phyloP scores from a whole-genome alignment of 2,113 vertebrate species.

The Heterochromis multidens region DNA sequence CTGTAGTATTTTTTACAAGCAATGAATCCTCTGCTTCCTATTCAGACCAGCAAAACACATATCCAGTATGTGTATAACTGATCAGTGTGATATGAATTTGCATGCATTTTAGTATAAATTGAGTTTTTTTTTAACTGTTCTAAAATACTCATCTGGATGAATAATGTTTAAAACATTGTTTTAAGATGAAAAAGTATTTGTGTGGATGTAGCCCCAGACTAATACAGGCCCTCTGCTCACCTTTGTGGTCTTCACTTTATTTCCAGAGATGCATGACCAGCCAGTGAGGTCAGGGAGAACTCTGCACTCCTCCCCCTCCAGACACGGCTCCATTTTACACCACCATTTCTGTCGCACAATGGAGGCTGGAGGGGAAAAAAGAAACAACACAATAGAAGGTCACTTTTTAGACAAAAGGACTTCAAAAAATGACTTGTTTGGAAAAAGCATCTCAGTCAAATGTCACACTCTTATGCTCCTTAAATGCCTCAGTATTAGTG shows the following conservation, averaged over 20 bases:
- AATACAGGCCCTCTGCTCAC: conserved; percentile 67
- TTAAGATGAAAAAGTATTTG: neutral
- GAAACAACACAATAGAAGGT: conserved; percentile 19
- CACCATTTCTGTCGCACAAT: conserved; percentile 93
- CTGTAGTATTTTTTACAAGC: no score
- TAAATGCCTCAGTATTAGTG: neutral
- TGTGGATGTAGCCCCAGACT: neutral
- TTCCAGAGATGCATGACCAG: conserved; percentile 95
- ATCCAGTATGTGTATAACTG: neutral
- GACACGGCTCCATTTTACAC: conserved; percentile 94
- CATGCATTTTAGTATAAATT: neutral
- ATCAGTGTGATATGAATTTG: neutral
- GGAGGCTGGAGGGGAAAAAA: conserved; percentile 75
- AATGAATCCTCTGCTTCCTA: neutral
- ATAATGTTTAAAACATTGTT: neutral
- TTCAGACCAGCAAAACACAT: neutral
- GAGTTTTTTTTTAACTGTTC: neutral
- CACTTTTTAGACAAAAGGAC: conserved; percentile 34
- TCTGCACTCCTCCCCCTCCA: conserved; percentile 89
- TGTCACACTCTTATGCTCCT: neutral
- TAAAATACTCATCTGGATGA: neutral
- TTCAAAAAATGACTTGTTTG: conserved; percentile 19
- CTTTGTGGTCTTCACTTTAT: conserved; percentile 98
- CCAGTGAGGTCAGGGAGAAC: conserved; percentile 92
- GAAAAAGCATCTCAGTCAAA: conserved; percentile 19